Base-by-base conservation (phyloP, 2,888 invertebrate species). In the Pomacea canaliculata region DNA sequence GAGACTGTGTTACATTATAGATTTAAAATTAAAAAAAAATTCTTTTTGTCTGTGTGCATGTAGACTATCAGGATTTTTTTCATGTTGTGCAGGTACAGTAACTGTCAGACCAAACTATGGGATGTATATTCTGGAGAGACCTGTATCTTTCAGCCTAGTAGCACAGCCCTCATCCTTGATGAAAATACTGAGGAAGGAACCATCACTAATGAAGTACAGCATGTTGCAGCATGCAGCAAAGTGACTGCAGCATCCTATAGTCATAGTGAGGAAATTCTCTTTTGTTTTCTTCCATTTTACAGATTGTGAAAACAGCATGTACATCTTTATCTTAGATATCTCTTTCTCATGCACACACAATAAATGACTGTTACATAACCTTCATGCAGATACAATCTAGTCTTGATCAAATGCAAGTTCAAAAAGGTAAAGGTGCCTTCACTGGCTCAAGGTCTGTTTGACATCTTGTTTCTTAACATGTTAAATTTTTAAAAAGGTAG, bases 21-120 rank as follows among this genome's bases (percentile, higher is more conserved):
- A 37, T 37, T 37, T 37, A 23, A 23, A 23, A 23, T 23, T 23
- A 23, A 23, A 23, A 23, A 23, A 23, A 23, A 23, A 23, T 23
- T 23, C 23, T 23, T 23, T 23, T 23, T 23, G 23, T 37, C 37
- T 5, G 37, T 37, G 37, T 37, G 37, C 5, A 5, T 37, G 37
- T 37, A 37, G 37, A 37, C 37, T 5, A 37, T 3, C 37, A 37
- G 37, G 37, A 12, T 27, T 49, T 19, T n/a, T 74, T 13, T 63
- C 8, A 51, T 67, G 19, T 9, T 23, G 73, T 67, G 27, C 77
- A 90, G 90, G 27, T 90, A 87, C 79, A 86, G 86, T 23, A 89
- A 82, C 78, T 87, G 89, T 46, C 83, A 88, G 59, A 86, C 89
- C 13, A 86, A 86, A 73, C 73, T 85, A 46, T 89, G 89, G 89